Conservation (phyloP, 2,113 vertebrate species). For the Natator depressus region DNA sequence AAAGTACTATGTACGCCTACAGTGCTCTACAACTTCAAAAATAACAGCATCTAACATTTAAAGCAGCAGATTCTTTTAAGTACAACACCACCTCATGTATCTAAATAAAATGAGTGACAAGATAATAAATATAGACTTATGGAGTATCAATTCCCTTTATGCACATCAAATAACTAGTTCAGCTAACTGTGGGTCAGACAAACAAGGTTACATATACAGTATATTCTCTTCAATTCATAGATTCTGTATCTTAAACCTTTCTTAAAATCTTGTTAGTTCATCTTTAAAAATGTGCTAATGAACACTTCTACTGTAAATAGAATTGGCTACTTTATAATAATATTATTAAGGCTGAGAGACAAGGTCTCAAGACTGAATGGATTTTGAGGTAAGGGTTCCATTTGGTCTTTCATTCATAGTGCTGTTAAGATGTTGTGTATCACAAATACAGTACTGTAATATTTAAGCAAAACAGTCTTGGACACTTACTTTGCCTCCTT, state of each 20-base stretch:
- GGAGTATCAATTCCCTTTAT: not conserved
- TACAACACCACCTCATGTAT: not conserved
- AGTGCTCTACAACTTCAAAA: not conserved
- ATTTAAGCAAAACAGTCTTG: constrained; percentile 18
- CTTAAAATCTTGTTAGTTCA: not conserved
- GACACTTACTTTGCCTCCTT: not conserved
- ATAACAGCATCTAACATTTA: not conserved
- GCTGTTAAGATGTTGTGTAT: not conserved
- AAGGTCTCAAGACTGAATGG: not conserved
- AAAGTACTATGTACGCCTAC: not conserved
- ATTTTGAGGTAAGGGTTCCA: not conserved
- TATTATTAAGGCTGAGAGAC: not conserved
- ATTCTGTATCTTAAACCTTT: not conserved
- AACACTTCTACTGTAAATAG: not conserved
- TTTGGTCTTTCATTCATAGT: not conserved
- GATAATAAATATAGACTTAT: not conserved
- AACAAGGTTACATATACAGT: not conserved
- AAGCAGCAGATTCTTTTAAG: not conserved
- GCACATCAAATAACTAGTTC: not conserved
- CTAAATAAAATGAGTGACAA: not conserved
- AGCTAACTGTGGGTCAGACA: not conserved
- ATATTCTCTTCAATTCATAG: not conserved
- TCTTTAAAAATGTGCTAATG: not conserved
- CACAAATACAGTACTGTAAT: not conserved
- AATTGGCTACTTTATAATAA: not conserved